phyloP scores from a whole-genome alignment of 2,888 invertebrate genomes.

The Macrosiphum euphorbiae region DNA sequence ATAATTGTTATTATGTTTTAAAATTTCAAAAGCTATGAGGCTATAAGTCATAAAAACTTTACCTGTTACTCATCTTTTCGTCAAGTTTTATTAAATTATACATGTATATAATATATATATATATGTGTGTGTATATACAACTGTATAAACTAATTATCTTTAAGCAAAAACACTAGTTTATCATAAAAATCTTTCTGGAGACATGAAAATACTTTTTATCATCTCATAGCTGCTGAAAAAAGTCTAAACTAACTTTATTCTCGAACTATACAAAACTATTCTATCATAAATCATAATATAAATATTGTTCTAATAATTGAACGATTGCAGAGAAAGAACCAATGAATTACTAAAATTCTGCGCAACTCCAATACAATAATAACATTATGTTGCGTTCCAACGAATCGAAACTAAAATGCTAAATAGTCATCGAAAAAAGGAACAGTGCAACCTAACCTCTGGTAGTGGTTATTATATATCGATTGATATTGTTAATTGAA shows the following conservation, averaged over 20 bases:
- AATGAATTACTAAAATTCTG: neutral
- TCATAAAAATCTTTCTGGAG: neutral
- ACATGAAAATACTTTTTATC: neutral
- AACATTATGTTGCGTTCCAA: neutral
- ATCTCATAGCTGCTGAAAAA: neutral
- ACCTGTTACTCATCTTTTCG: neutral
- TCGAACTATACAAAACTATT: too few relatives aligned
- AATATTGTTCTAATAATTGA: neutral
- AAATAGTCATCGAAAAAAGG: neutral
- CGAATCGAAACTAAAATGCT: neutral
- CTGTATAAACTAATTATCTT: neutral
- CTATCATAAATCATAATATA: too few relatives aligned
- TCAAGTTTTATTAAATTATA: neutral
- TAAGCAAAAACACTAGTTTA: neutral
- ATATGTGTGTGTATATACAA: neutral
- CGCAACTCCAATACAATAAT: neutral
- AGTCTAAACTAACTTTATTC: neutral
- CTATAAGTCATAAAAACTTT: neutral
- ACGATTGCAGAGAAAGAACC: neutral
- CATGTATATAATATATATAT: neutral
- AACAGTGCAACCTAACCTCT: neutral
- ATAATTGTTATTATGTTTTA: neutral
- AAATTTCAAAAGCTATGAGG: neutral
- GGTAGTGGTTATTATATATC: neutral
- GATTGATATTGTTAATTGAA: neutral